Evolutionary conservation across 2,113 vertebrate genomes (phyloP).

Genomic region (Leptobrachium ailaonicum): DNA sequence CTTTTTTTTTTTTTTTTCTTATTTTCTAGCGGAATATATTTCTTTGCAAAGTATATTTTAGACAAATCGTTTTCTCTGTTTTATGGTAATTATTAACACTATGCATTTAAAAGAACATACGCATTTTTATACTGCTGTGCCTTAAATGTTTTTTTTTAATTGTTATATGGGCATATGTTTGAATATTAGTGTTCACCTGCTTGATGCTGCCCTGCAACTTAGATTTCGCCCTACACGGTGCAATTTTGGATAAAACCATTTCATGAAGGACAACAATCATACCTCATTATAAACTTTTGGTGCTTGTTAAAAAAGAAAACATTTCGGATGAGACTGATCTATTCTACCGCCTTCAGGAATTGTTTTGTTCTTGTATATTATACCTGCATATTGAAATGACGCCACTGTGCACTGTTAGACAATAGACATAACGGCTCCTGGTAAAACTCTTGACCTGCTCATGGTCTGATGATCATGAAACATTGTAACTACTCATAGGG

Average conservation of each 20-base stretch:
- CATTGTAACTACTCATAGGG: neutral
- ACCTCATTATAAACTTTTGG: conserved; percentile 64
- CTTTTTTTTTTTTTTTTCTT: neutral
- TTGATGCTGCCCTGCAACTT: neutral
- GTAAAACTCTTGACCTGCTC: too few species aligned
- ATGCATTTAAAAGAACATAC: conserved; percentile 1
- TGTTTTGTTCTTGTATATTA: neutral
- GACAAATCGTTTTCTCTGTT: conserved; percentile 3
- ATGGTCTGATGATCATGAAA: neutral
- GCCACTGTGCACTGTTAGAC: too few species aligned
- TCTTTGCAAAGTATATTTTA: conserved; percentile 12
- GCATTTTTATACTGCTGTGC: neutral
- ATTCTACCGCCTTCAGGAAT: neutral
- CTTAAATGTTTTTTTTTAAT: neutral
- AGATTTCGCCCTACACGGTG: neutral
- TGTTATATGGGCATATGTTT: neutral
- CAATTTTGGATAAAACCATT: conserved; percentile 42
- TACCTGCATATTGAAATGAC: neutral
- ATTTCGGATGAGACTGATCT: conserved; percentile 25
- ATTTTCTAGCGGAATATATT: neutral
- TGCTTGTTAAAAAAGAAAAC: conserved; percentile 27
- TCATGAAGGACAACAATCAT: conserved; percentile 66
- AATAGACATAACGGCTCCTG: too few species aligned
- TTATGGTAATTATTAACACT: neutral
- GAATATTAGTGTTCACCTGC: neutral